Evolutionary conservation across 1,140 invertebrate species (phyloP), one percentile per base, ranked within the genome.

Genomic region (Theocolax elegans): DNA sequence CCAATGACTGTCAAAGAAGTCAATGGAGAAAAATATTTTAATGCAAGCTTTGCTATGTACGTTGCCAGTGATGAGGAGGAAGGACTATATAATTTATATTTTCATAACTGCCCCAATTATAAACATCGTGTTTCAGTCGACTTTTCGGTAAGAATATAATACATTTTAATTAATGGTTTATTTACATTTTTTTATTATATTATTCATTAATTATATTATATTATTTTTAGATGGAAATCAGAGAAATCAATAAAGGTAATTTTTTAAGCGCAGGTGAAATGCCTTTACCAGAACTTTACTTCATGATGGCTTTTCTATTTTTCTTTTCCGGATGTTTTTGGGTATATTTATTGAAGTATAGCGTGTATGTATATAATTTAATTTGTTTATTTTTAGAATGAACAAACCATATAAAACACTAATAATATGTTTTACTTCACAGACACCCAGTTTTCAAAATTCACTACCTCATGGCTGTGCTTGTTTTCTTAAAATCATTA

Each of bases 221-320:
- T 62, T 48, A 73, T 76, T 76, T 82, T 87, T 76, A 96, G 93
- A 90, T 97, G 74, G 89, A 93, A 81, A 94, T 97, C 75, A 89
- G 89, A 72, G 94, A 96, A 80, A 93, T 91, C 70, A 97, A 97
- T 80, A 87, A 88, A 58, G 90, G 91, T 25, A 98, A 96, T 81
- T 99, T 92, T 79, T 85, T 99, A 17, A 98, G 97, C n/a, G 97
- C 97, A 9, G 97, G 97, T 1, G 95, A 99, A 85, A 97, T 99
- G 90, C 97, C 97, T 0, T 86, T 99, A 48, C 97, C 97, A 0
- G 90, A 92, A 12, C 81, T 99, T 0, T 99, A 97, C 81, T 94
- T 96, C 72, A 92, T 93, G 86, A 94, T 98, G 91, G 92, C 95
- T 3, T 81, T 97, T 8, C 81, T 98, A 19, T 99, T 97, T 85